Evolutionary conservation across 2,888 invertebrate species (phyloP), one percentile per base, ranked within the genome.

Genomic region (Netelia melanura): DNA sequence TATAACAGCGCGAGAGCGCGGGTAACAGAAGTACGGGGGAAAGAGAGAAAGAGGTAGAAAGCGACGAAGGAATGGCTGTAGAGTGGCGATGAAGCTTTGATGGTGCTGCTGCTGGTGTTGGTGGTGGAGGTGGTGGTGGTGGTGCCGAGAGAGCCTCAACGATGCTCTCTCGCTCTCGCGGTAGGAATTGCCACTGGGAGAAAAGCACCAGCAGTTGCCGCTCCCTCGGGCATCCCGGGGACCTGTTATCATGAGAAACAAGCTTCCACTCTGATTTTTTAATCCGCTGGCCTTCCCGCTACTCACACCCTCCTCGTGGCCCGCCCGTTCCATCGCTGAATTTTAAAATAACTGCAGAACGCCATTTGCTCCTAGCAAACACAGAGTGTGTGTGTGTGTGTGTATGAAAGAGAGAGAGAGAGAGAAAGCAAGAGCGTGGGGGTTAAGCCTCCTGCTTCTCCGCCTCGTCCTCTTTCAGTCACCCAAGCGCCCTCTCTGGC

Each of bases 241-340:
- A 79, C 86, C 87, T 89, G 91, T 94, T 94, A 94, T 94, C 94
- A 93, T 92, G 94, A 93, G 93, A 93, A 94, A 94, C 94, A 94
- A 94, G 94, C 94, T 94, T 92, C 93, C 94, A 93, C 94, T 93
- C 94, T 93, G 94, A 94, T 94, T 94, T 94, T 94, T 94, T 94
- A 94, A 94, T 94, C 94, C 94, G 93, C 85, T 84, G 83, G 78
- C 87, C 86, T 68, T 30, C 81, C 75, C 25, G 64, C 85, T 71
- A 38, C 11, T 58, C 3, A 17, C 54, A 17, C 17, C 54, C 54
- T 54, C 23, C 58, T 61, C 88, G 83, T 71, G 38, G 52, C 84
- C 64, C 84, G 83, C 89, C 85, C 88, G 89, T 89, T 89, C 91
- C 88, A 86, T 87, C 87, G 90, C 89, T 92, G 93, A 93, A 94